phyloP scores from a whole-genome alignment of 1,140 invertebrate species.

The Lepidurus arcticus region DNA sequence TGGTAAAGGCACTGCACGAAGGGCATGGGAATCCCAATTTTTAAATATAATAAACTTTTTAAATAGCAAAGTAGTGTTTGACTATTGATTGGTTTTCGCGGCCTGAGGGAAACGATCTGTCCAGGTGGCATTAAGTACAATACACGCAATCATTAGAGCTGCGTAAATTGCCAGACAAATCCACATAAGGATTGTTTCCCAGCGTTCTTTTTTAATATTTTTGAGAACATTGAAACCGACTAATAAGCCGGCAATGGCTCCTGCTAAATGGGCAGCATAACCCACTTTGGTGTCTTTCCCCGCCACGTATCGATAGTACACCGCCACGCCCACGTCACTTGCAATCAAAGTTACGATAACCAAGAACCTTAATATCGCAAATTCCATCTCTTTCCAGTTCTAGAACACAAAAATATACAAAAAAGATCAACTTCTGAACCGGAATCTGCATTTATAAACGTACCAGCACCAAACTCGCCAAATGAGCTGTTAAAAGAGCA shows the following conservation, averaged over 20 bases:
- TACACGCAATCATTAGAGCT: constrained; percentile 32
- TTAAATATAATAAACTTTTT: too few species aligned
- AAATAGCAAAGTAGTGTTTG: not conserved
- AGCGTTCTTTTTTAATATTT: constrained; percentile 77
- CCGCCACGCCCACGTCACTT: constrained; percentile 69
- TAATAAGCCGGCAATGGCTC: constrained; percentile 79
- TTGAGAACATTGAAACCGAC: constrained; percentile 85
- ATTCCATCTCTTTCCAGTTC: constrained; percentile 92
- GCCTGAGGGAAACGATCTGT: constrained; percentile 35
- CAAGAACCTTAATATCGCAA: constrained; percentile 65
- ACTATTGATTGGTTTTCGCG: not conserved
- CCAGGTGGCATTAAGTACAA: constrained; percentile 37
- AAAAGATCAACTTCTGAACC: constrained; percentile 25
- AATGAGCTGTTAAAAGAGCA: constrained; percentile 87
- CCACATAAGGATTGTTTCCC: constrained; percentile 55
- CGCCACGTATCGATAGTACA: constrained; percentile 67
- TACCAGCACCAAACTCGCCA: constrained; percentile 90
- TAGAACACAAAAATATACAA: constrained; percentile 45
- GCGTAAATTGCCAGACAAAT: constrained; percentile 32
- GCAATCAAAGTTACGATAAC: constrained; percentile 68
- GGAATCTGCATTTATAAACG: constrained; percentile 35
- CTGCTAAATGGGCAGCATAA: constrained; percentile 83
- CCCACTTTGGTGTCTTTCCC: constrained; percentile 55
- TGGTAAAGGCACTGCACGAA: too few species aligned
- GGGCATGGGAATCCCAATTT: too few species aligned